Percentiles rank a stretch among this genome's conserved stretches.
Evolutionary conservation across 2,113 vertebrate species (phyloP).

Genomic region (human (Homo sapiens)): DNA sequence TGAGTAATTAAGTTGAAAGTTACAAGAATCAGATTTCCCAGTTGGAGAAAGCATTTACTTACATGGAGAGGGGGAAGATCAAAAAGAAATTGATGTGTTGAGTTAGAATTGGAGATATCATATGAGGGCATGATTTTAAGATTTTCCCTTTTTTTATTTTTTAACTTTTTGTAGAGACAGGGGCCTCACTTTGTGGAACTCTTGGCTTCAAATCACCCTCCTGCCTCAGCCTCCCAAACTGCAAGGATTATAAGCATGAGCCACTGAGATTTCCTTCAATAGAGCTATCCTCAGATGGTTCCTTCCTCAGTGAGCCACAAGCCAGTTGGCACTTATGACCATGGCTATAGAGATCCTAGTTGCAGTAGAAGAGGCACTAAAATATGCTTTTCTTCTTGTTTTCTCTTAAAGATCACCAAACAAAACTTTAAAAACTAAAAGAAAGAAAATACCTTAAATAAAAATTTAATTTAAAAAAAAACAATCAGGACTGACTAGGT

Average conservation of each 20-base stretch:
- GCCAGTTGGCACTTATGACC: neutral
- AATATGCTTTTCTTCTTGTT: neutral
- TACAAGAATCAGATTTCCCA: neutral
- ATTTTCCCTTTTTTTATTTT: neutral
- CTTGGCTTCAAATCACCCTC: no score
- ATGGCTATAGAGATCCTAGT: neutral
- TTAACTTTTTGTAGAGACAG: no score
- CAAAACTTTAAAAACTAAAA: conserved; percentile 51
- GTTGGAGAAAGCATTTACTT: neutral
- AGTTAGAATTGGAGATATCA: neutral
- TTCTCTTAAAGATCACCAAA: neutral
- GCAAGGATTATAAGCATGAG: no score
- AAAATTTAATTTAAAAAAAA: neutral
- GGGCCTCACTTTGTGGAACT: no score
- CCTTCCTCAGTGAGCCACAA: neutral
- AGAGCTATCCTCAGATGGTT: neutral
- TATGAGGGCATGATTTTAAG: neutral
- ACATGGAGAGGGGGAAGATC: neutral
- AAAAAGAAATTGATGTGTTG: neutral
- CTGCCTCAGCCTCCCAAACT: no score
- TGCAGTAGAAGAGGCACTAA: neutral
- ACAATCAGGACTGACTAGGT: no score
- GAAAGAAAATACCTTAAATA: neutral
- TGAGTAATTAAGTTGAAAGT: neutral
- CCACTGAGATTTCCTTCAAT: neutral